Evolutionary conservation across 2,113 vertebrate species (phyloP).

Genomic region (Erinaceus europaeus): DNA sequence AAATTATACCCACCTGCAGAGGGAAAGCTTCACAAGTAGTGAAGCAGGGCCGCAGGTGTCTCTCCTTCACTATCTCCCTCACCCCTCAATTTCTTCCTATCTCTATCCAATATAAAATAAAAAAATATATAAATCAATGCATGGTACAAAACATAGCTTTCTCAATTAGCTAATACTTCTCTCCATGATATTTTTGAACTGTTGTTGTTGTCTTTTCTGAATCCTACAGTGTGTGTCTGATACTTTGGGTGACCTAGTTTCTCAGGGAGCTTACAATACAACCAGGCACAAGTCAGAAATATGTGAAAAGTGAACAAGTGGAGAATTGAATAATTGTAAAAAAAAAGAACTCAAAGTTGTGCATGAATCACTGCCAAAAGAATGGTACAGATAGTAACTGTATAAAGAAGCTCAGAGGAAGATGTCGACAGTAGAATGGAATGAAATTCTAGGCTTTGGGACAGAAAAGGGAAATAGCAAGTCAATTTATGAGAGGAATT

Average conservation of each 20-base stretch:
- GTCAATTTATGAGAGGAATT: neutral
- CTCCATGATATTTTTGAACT: neutral
- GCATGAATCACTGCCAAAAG: neutral
- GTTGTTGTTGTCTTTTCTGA: constrained; percentile 27
- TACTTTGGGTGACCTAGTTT: neutral
- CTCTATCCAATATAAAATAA: no score
- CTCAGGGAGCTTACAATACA: neutral
- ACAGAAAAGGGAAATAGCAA: neutral
- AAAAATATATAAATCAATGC: neutral
- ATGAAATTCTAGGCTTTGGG: constrained; percentile 16
- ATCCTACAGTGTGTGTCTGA: neutral
- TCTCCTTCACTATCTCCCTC: no score
- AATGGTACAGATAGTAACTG: neutral
- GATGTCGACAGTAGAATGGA: neutral
- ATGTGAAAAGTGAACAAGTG: constrained; percentile 8
- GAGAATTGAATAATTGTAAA: constrained; percentile 6
- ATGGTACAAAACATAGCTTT: neutral
- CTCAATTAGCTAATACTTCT: constrained; percentile 30
- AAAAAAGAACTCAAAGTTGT: neutral
- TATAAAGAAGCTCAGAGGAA: neutral
- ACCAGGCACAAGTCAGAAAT: neutral
- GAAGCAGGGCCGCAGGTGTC: no score
- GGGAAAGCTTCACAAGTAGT: no score
- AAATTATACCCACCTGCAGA: no score
- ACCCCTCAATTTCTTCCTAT: no score